Base-by-base conservation (phyloP, 2,797 vertebrate species). In the Gallirallus australis region DNA sequence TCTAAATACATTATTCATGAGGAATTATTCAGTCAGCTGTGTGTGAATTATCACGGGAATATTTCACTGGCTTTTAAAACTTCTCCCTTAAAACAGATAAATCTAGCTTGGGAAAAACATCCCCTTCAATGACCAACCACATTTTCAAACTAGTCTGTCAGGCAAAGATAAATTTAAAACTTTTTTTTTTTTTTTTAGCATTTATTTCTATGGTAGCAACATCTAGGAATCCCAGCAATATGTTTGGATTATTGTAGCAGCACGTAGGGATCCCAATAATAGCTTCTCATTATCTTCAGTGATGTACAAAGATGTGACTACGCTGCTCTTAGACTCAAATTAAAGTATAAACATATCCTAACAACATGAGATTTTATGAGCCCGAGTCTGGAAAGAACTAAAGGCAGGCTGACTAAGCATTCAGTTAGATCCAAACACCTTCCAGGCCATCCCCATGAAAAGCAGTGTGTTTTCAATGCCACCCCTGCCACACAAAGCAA, bases 11-110 rank as follows among this genome's bases (percentile, higher is more conserved):
- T 97, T 96, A 96, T 96, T 96, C 90, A 93, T 92, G 33, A 95
- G 95, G 84, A 95, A 96, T 96, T 96, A 96, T 96, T 97, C 95
- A 97, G 78, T 95, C 93, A 93, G 83, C 90, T 96, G 89, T 89
- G 81, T 96, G 73, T 96, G 92, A 89, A 96, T 96, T 97, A 93
- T 80, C 95, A 83, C 71, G 96, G 90, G 96, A 96, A 92, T 97
- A 93, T 89, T 96, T 92, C 7, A 0, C 86, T 95, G 68, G 78
- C 92, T 95, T 96, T 95, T 89, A 96, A 82, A 93, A 84, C 39
- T 96, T 94, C 92, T 89, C 64, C 77, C 92, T 73, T 93, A 85
- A 80, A 95, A 90, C 53, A 89, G 81, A 92, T 89, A 94, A 92
- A 94, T 80, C 81, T 89, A 90, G 56, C 81, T 91, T 91, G 75